Evolutionary conservation across 1,140 invertebrate species (phyloP), one percentile per base, ranked within the genome.

Genomic region (Drosophila sulfurigaster): DNA sequence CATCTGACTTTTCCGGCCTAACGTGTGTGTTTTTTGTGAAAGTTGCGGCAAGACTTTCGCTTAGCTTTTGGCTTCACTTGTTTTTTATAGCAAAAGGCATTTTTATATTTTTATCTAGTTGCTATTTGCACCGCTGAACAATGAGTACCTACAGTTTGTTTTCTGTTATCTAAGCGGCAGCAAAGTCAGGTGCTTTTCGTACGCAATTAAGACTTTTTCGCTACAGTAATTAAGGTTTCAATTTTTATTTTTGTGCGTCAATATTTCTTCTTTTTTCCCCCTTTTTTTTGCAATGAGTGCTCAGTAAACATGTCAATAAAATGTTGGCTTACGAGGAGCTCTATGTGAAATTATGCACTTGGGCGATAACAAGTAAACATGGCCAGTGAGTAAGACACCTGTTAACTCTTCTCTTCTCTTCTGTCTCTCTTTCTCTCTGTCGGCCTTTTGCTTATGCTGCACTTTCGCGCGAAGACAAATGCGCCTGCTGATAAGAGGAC

Each of bases 11-110:
- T 65, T 74, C 63, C 69, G 63, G 11, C 46, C 74, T 79, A 74
- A 74, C 78, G 64, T 38, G 28, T 30, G 48, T 57, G 20, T 25
- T 25, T 25, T 25, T 25, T 25, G 54, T 54, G 76, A 52, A 79
- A 45, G 64, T 72, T 25, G 13, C 20, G 28, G 1, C 45, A 67
- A 77, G 66, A 81, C 79, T 81, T 81, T 81, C 79, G 79, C 79
- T 54, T 54, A 30, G 20, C 63, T 81, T 77, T 80, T 59, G 28
- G 48, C 43, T 49, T 60, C 2, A n/a, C 30, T 8, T 16, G 32
- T 30, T 67, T 75, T 76, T 57, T 72, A 45, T 71, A 56, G 20
- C 20, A 25, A 25, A 25, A 25, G 20, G 3, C 20, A 25, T 25
- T 25, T 25, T 25, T 25, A 25, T 25, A 32, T 7, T 13, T n/a